phyloP scores from a whole-genome alignment of 2,797 vertebrate species.

The Lagodon rhomboides region DNA sequence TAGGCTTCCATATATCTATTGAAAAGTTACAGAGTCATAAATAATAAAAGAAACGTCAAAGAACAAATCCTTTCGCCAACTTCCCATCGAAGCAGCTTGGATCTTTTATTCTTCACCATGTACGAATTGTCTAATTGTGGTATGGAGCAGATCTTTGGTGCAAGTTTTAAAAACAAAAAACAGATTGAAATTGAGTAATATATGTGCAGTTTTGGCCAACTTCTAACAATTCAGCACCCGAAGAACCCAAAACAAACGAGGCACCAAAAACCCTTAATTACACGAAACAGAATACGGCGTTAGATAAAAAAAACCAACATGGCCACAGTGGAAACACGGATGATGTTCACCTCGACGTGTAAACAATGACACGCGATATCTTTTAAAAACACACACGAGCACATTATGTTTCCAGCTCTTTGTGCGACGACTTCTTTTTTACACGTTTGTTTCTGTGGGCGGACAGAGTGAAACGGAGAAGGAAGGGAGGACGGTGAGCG shows the following conservation, averaged over 20 bases:
- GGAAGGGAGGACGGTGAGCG: constrained; percentile 23
- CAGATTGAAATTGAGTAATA: constrained; percentile 27
- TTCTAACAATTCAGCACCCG: constrained; percentile 17
- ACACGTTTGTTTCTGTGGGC: constrained; percentile 22
- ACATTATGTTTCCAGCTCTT: not conserved
- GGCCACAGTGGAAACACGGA: constrained; percentile 18
- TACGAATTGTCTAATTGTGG: not conserved
- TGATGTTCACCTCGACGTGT: constrained; percentile 34
- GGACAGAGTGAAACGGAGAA: constrained; percentile 37
- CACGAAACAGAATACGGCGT: constrained; percentile 23
- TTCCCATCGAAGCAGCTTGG: not conserved
- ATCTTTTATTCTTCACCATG: constrained; percentile 9
- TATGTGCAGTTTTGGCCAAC: constrained; percentile 5
- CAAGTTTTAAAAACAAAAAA: constrained; percentile 4
- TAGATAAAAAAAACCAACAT: constrained; percentile 31
- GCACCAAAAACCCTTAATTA: constrained; percentile 33
- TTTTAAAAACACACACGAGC: constrained; percentile 32
- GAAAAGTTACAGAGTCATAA: no score
- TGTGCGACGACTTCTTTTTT: constrained; percentile 1
- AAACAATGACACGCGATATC: constrained; percentile 25
- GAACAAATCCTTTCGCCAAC: not conserved
- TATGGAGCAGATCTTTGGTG: not conserved
- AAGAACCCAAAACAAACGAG: constrained; percentile 36
- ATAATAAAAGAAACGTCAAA: no score
- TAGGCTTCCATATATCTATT: no score